phyloP scores from a whole-genome alignment of 2,113 vertebrate species.

The Vombatus ursinus region DNA sequence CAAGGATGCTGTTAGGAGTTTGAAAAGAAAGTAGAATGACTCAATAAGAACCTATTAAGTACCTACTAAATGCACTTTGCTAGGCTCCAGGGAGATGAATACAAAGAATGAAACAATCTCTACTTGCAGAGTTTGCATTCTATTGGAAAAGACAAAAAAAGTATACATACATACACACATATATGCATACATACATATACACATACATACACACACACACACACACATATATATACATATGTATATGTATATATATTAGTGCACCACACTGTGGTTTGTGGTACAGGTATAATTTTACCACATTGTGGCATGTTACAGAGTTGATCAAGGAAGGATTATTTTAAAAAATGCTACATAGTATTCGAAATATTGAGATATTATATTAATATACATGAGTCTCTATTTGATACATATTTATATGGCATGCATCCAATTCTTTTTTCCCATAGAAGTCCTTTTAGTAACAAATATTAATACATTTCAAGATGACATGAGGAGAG shows the following conservation, averaged over 20 bases:
- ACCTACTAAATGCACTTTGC: no score
- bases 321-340: background rate
- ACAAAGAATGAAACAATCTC: background rate
- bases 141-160: no score
- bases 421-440: background rate
- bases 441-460: background rate
- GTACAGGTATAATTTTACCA: background rate
- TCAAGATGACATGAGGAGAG: background rate
- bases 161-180: no score
- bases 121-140: background rate
- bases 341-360: background rate
- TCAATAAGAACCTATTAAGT: background rate
- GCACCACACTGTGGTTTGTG: background rate
- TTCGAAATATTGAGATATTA: background rate
- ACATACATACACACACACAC: no score
- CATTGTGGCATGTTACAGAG: background rate
- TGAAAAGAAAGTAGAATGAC: background rate
- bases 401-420: background rate
- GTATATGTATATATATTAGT: background rate
- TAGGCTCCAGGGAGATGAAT: background rate
- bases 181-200: no score
- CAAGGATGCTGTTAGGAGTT: background rate
- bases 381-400: background rate
- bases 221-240: no score
- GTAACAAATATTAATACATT: background rate